Conservation (phyloP, 2,113 vertebrate genomes). For the Ameiurus melas region DNA sequence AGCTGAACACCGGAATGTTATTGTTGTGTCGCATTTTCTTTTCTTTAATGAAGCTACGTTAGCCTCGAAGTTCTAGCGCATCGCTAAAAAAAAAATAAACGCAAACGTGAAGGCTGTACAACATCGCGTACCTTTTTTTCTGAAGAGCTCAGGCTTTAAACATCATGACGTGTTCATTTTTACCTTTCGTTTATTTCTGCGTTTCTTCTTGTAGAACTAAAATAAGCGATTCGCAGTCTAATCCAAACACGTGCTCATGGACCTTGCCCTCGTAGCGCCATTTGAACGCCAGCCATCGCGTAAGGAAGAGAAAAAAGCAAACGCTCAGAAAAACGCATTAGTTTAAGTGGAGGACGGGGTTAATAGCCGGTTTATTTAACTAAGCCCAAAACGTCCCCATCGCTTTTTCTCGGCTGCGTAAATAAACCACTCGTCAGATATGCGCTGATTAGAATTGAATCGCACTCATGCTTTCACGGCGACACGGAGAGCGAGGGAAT, state of each 20-base stretch:
- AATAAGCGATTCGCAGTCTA: neutral
- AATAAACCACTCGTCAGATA: conserved; percentile 49
- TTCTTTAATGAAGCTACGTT: neutral
- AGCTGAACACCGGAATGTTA: neutral
- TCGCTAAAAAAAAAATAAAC: neutral
- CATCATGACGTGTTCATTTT: neutral
- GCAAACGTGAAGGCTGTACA: neutral
- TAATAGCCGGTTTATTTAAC: conserved; percentile 55
- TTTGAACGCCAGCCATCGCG: conserved; percentile 9
- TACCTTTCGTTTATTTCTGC: neutral
- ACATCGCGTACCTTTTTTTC: neutral
- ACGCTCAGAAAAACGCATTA: conserved; percentile 42
- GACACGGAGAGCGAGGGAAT: conserved; percentile 20
- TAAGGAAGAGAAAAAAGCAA: conserved; percentile 43
- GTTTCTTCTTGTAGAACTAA: neutral
- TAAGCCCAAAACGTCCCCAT: conserved; percentile 42
- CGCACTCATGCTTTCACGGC: conserved; percentile 29
- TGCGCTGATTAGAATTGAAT: conserved; percentile 46
- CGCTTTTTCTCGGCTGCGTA: conserved; percentile 45
- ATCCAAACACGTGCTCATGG: conserved; percentile 18
- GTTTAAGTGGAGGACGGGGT: conserved; percentile 51
- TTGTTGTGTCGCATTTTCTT: neutral
- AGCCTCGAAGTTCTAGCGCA: neutral
- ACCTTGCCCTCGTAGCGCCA: conserved; percentile 10
- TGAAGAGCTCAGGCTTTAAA: neutral